These are phyloP conservation scores for Stylophora pistillata DNA, from an alignment of 64 coral and sea anemone genomes.

Conservation along the genomic window DNA sequence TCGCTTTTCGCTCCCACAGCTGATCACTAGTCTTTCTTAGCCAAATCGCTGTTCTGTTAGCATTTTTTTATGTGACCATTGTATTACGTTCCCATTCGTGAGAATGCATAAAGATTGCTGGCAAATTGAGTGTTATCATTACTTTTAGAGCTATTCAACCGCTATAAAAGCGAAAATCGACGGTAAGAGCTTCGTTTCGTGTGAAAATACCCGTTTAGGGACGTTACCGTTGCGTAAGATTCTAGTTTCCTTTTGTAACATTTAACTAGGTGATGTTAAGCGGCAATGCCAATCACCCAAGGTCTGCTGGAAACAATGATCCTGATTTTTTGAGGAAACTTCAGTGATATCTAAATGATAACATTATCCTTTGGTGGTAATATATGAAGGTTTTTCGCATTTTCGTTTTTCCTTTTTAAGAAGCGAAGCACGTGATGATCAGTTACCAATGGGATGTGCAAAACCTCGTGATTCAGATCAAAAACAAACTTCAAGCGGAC, in stretches of 20 bases:
- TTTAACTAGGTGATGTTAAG: no score
- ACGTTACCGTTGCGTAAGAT: slow-evolving; percentile 39
- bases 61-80: no score
- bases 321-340: no score
- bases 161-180: background rate
- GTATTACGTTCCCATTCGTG: background rate
- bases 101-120: background rate
- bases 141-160: background rate
- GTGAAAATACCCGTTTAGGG: slow-evolving; percentile 32
- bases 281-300: no score
- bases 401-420: background rate
- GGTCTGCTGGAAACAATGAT: no score
- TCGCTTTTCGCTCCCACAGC: no score
- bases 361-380: background rate
- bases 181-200: background rate
- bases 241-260: no score
- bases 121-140: background rate
- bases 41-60: no score
- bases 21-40: no score
- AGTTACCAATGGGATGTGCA: slow-evolving; percentile 96
- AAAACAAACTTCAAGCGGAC: slow-evolving; percentile 57
- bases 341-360: no score
- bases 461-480: slow-evolving; percentile 64
- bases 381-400: no score
- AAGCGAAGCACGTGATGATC: slow-evolving; percentile 80